Evolutionary conservation across 2,888 invertebrate genomes (phyloP).

Genomic region (Catonia carolina): DNA sequence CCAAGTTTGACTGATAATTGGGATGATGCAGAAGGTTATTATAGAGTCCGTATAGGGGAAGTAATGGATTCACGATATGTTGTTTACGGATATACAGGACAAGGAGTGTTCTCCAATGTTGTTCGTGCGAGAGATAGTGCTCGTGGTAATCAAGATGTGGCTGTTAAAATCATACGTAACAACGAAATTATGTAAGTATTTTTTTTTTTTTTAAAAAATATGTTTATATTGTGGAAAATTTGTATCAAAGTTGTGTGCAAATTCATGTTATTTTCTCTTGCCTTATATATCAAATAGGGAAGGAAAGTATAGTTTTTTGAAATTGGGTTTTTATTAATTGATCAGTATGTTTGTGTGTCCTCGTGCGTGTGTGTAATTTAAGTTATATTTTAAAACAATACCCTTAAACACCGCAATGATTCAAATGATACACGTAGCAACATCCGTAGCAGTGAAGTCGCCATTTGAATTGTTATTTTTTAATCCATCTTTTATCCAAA

Average conservation of each 20-base stretch:
- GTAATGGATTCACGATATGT: constrained; percentile 83
- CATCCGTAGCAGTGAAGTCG: too few relatives aligned
- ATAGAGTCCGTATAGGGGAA: constrained; percentile 93
- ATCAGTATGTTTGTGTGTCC: too few relatives aligned
- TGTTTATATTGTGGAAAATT: neutral
- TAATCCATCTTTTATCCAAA: too few relatives aligned
- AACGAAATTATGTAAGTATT: constrained; percentile 91
- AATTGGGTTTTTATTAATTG: too few relatives aligned
- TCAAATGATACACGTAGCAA: too few relatives aligned
- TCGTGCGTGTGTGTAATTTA: too few relatives aligned
- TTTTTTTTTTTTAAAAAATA: neutral
- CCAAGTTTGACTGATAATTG: constrained; percentile 96
- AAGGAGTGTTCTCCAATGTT: constrained; percentile 98
- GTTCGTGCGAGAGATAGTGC: constrained; percentile 88
- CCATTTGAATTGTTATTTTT: too few relatives aligned
- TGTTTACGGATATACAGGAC: constrained; percentile 97
- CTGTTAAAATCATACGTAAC: constrained; percentile 97
- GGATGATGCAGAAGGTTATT: constrained; percentile 99
- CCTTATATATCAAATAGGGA: too few relatives aligned
- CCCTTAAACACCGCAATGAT: too few relatives aligned
- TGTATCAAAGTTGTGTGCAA: neutral
- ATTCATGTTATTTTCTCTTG: too few relatives aligned
- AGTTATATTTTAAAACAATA: too few relatives aligned
- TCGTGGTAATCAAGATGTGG: constrained; percentile 80
- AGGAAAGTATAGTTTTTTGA: too few relatives aligned